phyloP scores from a whole-genome alignment of 2,888 invertebrate species.

The Napeogenes sylphis region DNA sequence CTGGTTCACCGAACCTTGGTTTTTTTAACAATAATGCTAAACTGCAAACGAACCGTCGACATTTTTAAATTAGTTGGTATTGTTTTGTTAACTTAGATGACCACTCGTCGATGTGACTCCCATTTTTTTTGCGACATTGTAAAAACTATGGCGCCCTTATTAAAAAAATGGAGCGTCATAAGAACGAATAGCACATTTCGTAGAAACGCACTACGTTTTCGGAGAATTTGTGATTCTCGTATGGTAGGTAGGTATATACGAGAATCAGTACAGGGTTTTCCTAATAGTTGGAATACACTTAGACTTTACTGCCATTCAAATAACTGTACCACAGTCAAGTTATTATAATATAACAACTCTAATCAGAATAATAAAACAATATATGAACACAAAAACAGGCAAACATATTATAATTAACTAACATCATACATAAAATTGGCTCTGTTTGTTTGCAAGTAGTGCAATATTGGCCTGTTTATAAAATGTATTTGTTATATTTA shows the following conservation, averaged over 20 bases:
- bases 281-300: not conserved
- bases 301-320: too few species aligned
- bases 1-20: conserved; percentile 38
- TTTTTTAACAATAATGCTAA: conserved; percentile 35
- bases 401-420: too few species aligned
- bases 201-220: conserved; percentile 56
- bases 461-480: too few species aligned
- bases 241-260: too few species aligned
- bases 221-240: conserved; percentile 38
- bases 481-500: too few species aligned
- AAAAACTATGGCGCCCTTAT: conserved; percentile 72
- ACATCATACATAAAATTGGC: too few species aligned
- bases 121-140: conserved; percentile 58
- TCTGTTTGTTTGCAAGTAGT: too few species aligned
- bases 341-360: too few species aligned
- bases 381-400: too few species aligned
- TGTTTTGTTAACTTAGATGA: conserved; percentile 64
- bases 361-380: too few species aligned
- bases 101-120: conserved; percentile 51
- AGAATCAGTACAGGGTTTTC: conserved; percentile 12
- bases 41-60: conserved; percentile 38
- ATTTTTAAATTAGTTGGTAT: conserved; percentile 52
- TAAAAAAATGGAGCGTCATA: conserved; percentile 56
- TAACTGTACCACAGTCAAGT: too few species aligned
- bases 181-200: conserved; percentile 65